Evolutionary conservation across 2,888 invertebrate genomes (phyloP).

Genomic region (Nymphalis c-album): DNA sequence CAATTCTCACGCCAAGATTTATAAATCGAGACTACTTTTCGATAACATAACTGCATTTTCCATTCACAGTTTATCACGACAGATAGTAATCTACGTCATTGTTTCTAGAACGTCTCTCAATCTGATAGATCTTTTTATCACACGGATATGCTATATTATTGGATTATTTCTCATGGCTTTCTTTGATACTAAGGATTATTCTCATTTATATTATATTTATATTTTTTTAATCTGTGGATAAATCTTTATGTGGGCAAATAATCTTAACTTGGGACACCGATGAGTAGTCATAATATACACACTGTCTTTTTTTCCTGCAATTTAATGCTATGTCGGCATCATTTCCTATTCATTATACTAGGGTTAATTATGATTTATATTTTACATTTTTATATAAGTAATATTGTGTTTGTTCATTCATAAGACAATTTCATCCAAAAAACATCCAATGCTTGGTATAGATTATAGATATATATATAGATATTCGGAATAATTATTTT

Average conservation of each 20-base stretch:
- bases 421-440: no score
- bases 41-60: constrained; percentile 18
- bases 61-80: constrained; percentile 24
- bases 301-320: no score
- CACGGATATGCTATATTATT: constrained; percentile 29
- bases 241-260: neutral
- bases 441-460: no score
- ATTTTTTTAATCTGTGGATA: constrained; percentile 9
- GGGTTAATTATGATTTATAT: no score
- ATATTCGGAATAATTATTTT: no score
- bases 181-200: constrained; percentile 20
- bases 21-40: constrained; percentile 17
- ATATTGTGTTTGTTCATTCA: no score
- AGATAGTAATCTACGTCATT: constrained; percentile 26
- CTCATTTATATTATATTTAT: constrained; percentile 2
- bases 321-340: no score
- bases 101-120: constrained; percentile 22
- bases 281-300: no score
- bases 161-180: constrained; percentile 29
- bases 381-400: no score
- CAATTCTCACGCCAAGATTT: constrained; percentile 15
- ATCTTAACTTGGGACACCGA: no score
- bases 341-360: no score
- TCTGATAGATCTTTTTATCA: constrained; percentile 26
- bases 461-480: no score